Evolutionary conservation across 2,113 vertebrate species (phyloP).

Genomic region (Empidonax alnorum): DNA sequence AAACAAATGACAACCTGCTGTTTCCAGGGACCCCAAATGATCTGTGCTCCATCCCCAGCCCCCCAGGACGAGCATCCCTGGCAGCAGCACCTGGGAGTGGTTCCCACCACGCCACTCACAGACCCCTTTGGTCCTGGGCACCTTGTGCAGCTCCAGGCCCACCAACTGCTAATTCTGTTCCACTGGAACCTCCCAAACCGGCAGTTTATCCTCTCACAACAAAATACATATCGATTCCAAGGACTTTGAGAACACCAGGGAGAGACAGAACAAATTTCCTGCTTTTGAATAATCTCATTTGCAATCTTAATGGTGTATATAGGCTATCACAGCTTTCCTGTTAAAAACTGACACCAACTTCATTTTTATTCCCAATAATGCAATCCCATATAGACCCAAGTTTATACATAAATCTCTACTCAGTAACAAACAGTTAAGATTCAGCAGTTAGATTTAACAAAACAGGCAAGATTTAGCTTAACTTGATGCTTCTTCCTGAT

Average conservation of each 20-base stretch:
- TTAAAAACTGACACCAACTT: background rate
- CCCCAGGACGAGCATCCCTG: background rate
- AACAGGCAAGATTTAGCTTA: background rate
- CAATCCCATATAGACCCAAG: background rate
- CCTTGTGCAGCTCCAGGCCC: background rate
- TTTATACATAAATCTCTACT: background rate
- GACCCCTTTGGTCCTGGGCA: background rate
- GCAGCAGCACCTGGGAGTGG: background rate
- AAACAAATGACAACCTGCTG: background rate
- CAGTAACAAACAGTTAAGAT: background rate
- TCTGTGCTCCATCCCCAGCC: background rate
- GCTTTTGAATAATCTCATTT: background rate
- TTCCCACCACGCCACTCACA: background rate
- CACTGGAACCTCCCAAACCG: background rate
- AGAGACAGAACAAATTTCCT: background rate
- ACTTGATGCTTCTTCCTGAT: background rate
- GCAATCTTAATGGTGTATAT: background rate
- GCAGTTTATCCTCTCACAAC: background rate
- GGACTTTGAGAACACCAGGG: background rate
- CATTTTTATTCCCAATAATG: background rate
- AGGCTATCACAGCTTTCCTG: background rate
- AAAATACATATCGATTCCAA: background rate
- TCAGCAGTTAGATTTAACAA: too few species aligned
- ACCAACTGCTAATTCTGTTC: background rate
- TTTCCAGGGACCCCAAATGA: background rate